Percentiles rank a stretch among this genome's conserved stretches.
phyloP scores from a whole-genome alignment of 1,140 invertebrate genomes.

The Bombus soroeensis region DNA sequence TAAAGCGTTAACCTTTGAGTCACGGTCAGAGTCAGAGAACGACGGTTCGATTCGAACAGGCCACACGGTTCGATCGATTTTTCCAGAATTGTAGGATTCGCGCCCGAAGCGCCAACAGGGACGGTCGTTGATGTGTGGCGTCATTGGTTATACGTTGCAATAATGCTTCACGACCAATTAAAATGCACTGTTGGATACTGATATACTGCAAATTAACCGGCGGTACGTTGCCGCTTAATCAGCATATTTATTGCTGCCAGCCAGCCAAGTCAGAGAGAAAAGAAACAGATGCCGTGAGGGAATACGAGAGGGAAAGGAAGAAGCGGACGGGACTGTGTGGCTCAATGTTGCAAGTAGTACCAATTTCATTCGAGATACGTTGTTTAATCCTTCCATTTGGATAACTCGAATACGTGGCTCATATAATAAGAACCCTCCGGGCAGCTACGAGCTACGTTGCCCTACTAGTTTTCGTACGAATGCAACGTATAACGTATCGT shows the following conservation, averaged over 20 bases:
- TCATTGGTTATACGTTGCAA: constrained; percentile 63
- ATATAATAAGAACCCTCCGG: constrained; percentile 59
- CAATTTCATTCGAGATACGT: constrained; percentile 63
- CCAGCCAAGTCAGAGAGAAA: not conserved
- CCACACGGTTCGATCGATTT: not conserved
- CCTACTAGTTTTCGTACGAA: constrained; percentile 56
- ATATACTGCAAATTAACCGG: constrained; percentile 71
- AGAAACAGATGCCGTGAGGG: not conserved
- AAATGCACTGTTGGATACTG: constrained; percentile 69
- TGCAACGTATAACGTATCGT: constrained; percentile 43
- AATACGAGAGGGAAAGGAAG: not conserved
- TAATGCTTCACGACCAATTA: constrained; percentile 71
- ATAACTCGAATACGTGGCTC: constrained; percentile 54
- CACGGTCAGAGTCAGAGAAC: not conserved
- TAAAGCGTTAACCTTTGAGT: not conserved
- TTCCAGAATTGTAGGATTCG: not conserved
- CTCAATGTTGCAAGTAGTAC: constrained; percentile 58
- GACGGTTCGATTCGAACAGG: not conserved
- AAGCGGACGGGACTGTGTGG: not conserved
- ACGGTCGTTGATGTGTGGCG: constrained; percentile 53
- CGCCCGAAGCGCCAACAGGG: constrained; percentile 13
- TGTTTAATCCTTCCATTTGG: constrained; percentile 57
- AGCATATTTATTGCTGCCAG: constrained; percentile 69
- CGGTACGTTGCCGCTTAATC: constrained; percentile 68
- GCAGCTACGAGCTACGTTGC: constrained; percentile 48